Evolutionary conservation across 2,888 invertebrate species (phyloP), one percentile per base, ranked within the genome.

Genomic region (Agrotis ipsilon): DNA sequence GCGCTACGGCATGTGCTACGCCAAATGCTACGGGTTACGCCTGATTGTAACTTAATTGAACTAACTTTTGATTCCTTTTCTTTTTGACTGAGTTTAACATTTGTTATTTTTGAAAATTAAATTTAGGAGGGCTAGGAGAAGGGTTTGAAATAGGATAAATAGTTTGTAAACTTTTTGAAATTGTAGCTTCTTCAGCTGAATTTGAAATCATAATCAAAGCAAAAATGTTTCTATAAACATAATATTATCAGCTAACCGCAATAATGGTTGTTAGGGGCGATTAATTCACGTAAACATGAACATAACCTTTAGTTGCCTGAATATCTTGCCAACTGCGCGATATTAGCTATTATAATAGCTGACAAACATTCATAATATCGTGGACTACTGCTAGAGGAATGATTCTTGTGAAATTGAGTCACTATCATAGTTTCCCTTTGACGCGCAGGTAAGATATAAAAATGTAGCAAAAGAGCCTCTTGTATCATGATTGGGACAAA

Each of bases 1-100:
- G 48, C 0, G 43, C 77, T 72, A 61, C 55, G 55, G 60, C 9
- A 32, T 51, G 13, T 63, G 55, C 63, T 78, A 72, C 78, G 63
- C 9, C 18, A 63, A 51, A 46, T 13, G 78, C 77, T 72, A 62
- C 60, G 75, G 16, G 52, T 49, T 77, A 72, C 66, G 65, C 6
- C 32, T 39, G 16, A 39, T 13, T 11, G 19, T 45, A 27, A 16
- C n/a, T 45, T 48, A 4, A 9, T 39, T 16, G 14, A 58, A 58
- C 7, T 24, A 32, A 51, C 2, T 51, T 57, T 58, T 14, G 18
- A 18, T 19, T 24, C 21, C 14, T 2, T 5, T 24, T 27, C 14
- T 2, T 5, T 48, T 27, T 1, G 5, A 72, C 63, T 49, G 1
- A 45, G 13, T 45, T 49, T 4, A 18, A 21, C 1, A 39, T 39